Evolutionary conservation across 2,888 invertebrate species (phyloP), one percentile per base, ranked within the genome.

Genomic region (Hoplodrina blanda): DNA sequence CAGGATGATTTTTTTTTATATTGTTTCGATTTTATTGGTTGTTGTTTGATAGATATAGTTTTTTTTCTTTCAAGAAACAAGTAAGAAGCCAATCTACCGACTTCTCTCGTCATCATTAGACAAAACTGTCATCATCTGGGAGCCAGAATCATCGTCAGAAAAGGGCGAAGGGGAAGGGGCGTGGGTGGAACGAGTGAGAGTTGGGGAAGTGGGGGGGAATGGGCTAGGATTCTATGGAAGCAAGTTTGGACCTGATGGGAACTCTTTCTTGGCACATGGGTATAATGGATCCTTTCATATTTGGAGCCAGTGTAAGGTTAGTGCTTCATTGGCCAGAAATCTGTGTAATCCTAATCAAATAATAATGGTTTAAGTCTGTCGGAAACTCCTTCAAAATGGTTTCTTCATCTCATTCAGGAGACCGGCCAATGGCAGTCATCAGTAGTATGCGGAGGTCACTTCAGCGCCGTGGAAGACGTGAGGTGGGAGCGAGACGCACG

Each of bases 141-240:
- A 97, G 84, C 97, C 97, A 3, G 97, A 93, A 41, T 49, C 79
- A 5, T 79, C 78, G 1, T 73, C 73, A 3, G 50, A 64, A 8
- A 69, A 52, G 17, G 77, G 80, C 0, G 73, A 85, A 62, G 59
- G 82, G 20, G 76, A 82, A 8, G 97, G 97, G 0, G 96, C 98
- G 59, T 99, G 99, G 99, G 95, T 97, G 72, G 99, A 99, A 88
- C 96, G 96, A 64, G 97, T 98, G 1, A 96, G 99, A 54, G 97
- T 99, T 3, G 99, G 99, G 0, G 98, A 98, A 91, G 98, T 99
- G 25, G 99, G 99, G 1, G 99, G 99, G 0, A 98, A 98, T 91
- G 98, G 98, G 0, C 96, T 99, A n/a, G 99, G 99, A 4, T 99
- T 99, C 92, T 98, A 98, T 90, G 99, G 99, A 3, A 98, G 98